phyloP scores from a whole-genome alignment of 2,888 invertebrate genomes.

The Trachelus tabidus region DNA sequence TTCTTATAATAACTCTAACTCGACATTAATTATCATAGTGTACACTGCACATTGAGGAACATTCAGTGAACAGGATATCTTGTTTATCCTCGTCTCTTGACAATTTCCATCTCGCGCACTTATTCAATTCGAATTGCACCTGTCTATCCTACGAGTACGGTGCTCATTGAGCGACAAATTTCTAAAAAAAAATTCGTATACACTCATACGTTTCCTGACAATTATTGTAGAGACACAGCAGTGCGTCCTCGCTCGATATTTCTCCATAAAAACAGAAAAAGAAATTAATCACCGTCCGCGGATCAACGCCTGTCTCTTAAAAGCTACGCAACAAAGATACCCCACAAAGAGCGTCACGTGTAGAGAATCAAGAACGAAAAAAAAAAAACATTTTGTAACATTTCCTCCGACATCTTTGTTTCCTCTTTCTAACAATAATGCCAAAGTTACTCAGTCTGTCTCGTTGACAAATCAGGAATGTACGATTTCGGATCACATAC shows the following conservation, averaged over 20 bases:
- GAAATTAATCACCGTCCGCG: not conserved
- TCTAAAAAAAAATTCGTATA: not conserved
- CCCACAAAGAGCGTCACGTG: not conserved
- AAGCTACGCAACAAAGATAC: not conserved
- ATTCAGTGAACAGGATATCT: slow-evolving; percentile 13
- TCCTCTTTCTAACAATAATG: not conserved
- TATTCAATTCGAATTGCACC: too few species aligned
- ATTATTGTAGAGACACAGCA: not conserved
- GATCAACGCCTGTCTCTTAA: not conserved
- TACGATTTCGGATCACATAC: not conserved
- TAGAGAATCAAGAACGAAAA: not conserved
- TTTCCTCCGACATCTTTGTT: not conserved
- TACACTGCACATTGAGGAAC: slow-evolving; percentile 21
- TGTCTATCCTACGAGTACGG: not conserved
- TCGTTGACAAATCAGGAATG: not conserved
- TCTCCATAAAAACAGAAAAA: not conserved
- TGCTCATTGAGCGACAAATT: not conserved
- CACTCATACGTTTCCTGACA: not conserved
- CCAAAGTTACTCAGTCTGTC: not conserved
- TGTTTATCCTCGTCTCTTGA: not conserved
- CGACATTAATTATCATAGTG: slow-evolving; percentile 15
- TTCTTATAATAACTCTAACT: slow-evolving; percentile 10
- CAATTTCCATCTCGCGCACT: not conserved
- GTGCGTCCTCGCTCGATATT: not conserved
- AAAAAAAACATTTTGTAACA: not conserved